Conservation (phyloP, 2,113 vertebrate species). For the Misgurnus mizolepis region DNA sequence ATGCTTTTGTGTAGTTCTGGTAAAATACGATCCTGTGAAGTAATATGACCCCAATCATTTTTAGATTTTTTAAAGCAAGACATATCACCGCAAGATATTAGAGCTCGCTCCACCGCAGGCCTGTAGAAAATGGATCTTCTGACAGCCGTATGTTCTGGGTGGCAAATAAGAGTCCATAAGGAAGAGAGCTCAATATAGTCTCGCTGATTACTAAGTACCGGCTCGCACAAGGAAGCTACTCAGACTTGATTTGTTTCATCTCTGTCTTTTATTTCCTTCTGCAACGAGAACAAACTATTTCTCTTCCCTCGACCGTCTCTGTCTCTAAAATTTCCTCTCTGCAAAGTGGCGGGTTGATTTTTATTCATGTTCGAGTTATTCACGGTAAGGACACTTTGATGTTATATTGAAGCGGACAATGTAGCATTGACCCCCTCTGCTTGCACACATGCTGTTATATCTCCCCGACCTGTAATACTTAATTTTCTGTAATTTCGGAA, state of each 20-base stretch:
- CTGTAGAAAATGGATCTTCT: conserved; percentile 61
- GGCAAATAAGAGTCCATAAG: conserved; percentile 70
- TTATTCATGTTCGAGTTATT: conserved; percentile 32
- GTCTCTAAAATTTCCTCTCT: conserved; percentile 16
- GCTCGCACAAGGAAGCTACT: conserved; percentile 62
- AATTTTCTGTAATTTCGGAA: neutral
- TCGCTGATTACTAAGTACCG: conserved; percentile 76
- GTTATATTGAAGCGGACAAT: conserved; percentile 29
- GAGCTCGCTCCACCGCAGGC: conserved; percentile 56
- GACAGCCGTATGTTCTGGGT: conserved; percentile 69
- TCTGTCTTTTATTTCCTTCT: conserved; percentile 71
- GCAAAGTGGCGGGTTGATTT: conserved; percentile 36
- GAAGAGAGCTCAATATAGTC: conserved; percentile 69
- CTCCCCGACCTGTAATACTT: neutral
- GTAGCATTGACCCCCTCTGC: conserved; percentile 19
- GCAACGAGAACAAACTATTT: conserved; percentile 57
- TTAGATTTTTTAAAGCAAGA: conserved; percentile 7
- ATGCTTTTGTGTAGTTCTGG: neutral
- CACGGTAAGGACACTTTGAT: conserved; percentile 42
- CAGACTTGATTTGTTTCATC: conserved; percentile 76
- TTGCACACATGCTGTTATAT: neutral
- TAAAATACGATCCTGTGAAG: neutral
- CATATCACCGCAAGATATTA: conserved; percentile 37
- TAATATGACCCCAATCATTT: conserved; percentile 20
- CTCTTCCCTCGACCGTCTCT: conserved; percentile 27